Evolutionary conservation across 2,888 invertebrate species (phyloP), one percentile per base, ranked within the genome.

Genomic region (Psylliodes chrysocephalus): DNA sequence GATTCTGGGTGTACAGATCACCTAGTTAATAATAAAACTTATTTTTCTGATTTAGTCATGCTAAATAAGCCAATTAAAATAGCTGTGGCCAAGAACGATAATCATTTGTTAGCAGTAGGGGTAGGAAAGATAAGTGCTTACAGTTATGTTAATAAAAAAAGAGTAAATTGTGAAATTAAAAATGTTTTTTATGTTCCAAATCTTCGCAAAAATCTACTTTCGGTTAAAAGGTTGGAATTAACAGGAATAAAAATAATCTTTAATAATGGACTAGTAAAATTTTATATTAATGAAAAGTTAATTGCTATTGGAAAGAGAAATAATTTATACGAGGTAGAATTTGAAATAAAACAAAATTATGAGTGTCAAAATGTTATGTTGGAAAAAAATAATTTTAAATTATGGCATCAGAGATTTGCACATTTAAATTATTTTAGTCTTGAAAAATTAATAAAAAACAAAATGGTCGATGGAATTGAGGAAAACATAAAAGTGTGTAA

Each of bases 291-390:
- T 19, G 59, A 42, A 38, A 60, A 56, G n/a, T n/a, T n/a, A n/a
- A n/a, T 52, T 46, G 56, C 62, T 30, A 53, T 54, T 30, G 68
- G 67, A 33, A 14, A 61, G 18, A 61, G 54, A 33, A 25, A 46
- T 8, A 70, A 62, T 55, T 25, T 68, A 7, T 68, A n/a, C n/a
- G 68, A 59, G 67, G 69, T 63, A 69, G 68, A 22, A 55, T 55
- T 44, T 10, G 40, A 19, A 22, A 8, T 33, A 2, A 33, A 7
- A 7, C 5, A 33, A 33, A 7, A n/a, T n/a, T n/a, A n/a, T n/a
- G 33, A 33, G n/a, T 33, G 33, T 33, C 33, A 33, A 3, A 33
- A 33, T 33, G 33, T 33, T 6, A 33, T 7, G 51, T 53, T 17
- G 28, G 19, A 12, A 19, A 22, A 51, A 8, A 51, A 35, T 35